Conservation (phyloP, 2,113 vertebrate genomes). For the Muntiacus reevesi region DNA sequence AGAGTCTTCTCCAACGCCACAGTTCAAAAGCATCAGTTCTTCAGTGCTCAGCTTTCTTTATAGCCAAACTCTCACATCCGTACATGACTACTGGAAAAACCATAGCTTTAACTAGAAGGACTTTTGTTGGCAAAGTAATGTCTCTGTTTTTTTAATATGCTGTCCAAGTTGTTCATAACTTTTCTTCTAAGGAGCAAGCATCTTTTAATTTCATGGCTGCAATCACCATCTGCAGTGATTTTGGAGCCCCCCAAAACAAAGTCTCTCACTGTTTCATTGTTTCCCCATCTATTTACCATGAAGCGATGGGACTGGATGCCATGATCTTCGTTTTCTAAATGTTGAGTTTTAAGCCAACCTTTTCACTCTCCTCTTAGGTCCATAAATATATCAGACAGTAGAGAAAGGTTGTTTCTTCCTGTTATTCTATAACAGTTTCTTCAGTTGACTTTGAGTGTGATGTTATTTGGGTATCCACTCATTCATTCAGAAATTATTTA, state of each 20-base stretch:
- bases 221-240: neutral
- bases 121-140: neutral
- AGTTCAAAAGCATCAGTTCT: neutral
- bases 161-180: neutral
- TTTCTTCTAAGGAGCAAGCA: neutral
- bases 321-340: neutral
- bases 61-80: neutral
- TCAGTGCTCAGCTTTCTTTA: neutral
- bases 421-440: neutral
- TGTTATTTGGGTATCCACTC: neutral
- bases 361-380: neutral
- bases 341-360: neutral
- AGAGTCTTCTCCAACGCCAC: neutral
- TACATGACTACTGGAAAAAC: neutral
- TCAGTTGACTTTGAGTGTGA: neutral
- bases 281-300: neutral
- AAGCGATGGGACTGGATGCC: neutral
- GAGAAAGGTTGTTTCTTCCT: constrained; percentile 4
- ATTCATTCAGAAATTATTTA: neutral
- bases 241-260: neutral
- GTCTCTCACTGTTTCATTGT: neutral
- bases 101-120: neutral
- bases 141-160: neutral
- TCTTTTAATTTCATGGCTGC: neutral
- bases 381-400: neutral